Conservation (phyloP, 1,140 invertebrate species). For the Atta colombica region DNA sequence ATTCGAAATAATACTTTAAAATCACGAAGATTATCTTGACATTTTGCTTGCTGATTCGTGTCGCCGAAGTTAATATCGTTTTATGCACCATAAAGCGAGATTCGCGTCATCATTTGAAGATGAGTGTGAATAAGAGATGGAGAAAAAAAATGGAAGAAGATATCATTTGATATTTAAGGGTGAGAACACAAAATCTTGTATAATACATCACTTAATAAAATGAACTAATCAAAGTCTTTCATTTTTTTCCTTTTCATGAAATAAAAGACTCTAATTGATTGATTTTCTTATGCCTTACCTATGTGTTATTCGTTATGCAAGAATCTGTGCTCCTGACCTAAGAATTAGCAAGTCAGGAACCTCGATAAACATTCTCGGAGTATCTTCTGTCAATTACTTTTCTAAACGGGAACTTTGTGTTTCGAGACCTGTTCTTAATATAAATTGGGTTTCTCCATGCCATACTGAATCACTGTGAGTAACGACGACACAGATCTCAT, state of each 20-base stretch:
- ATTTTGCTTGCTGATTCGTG: background rate
- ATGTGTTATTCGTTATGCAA: too few species aligned
- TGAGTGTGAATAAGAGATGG: background rate
- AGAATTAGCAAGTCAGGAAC: background rate
- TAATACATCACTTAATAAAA: too few species aligned
- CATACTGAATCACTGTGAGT: conserved; percentile 10
- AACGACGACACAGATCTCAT: background rate
- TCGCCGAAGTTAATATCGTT: conserved; percentile 26
- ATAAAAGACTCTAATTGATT: too few species aligned
- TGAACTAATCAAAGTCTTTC: too few species aligned
- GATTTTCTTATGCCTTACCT: too few species aligned
- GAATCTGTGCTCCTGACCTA: too few species aligned
- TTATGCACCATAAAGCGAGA: background rate
- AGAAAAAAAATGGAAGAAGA: background rate
- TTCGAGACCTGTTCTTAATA: background rate
- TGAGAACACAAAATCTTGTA: too few species aligned
- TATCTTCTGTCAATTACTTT: background rate
- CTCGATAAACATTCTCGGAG: background rate
- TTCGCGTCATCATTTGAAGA: conserved; percentile 4
- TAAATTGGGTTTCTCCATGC: background rate
- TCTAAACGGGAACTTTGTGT: background rate
- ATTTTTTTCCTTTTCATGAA: too few species aligned
- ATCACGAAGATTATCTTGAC: background rate
- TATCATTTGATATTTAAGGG: background rate
- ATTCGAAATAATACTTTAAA: background rate